Evolutionary conservation across 53 echinoderm and acorn worm genomes (phyloP), one percentile per base, ranked within the genome.

Genomic region (Zoroaster sp.): DNA sequence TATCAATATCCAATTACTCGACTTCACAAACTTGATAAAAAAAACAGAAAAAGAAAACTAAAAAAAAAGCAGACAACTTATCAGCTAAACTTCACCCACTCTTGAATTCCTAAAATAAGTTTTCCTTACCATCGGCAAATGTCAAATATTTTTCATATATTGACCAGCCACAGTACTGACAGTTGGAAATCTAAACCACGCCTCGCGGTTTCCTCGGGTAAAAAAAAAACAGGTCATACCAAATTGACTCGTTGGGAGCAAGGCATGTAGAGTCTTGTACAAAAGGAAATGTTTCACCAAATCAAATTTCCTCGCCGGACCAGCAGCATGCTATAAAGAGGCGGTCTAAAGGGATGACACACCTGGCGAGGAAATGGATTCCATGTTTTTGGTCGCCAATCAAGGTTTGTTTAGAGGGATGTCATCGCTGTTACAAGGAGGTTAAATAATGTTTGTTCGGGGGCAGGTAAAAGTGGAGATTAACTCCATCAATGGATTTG

Each of bases 161-260:
- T 83, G 83, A 83, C 83, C 46, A 83, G 47, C 25, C 35, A 32
- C 69, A 83, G 49, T 28, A 47, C 70, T 83, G 83, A 83, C 83
- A 83, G 83, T 83, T 47, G 83, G 83, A 83, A 83, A 83, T 83
- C 69, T 66, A 83, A 83, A 83, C 83, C 83, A 83, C 83, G 83
- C 83, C 83, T 83, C 11, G 23, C 71, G 45, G 83, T 83, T 83
- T 83, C 83, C 83, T 68, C 47, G 18, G 71, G 83, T 83, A 66
- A 82, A 66, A 43, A 71, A 83, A 68, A 83, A 83, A n/a, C 83
- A 83, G 83, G 69, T 70, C 83, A 83, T 40, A 46, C 70, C 35
- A 69, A 83, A 83, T 69, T 83, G 69, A 70, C 69, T 83, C 35
- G 44, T 41, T 42, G n/a, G 44, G 31, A 66, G 82, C 42, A 14